Conservation (phyloP, 2,113 vertebrate species). For the Etheostoma cragini region DNA sequence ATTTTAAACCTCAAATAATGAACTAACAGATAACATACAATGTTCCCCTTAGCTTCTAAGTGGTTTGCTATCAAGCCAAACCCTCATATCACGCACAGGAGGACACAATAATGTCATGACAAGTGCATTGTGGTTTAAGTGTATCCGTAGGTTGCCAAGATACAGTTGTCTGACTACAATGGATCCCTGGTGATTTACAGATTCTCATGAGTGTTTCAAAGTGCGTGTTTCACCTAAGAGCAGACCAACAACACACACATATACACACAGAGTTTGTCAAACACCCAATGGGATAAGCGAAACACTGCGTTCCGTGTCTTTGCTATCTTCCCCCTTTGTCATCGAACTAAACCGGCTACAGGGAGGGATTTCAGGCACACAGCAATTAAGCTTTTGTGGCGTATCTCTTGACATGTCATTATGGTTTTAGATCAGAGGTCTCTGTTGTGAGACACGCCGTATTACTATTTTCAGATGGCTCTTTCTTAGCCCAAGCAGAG, state of each 20-base stretch:
- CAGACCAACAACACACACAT: not conserved
- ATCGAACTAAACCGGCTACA: not conserved
- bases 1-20: not conserved
- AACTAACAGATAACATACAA: not conserved
- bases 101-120: constrained; percentile 5
- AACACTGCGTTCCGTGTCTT: not conserved
- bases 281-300: constrained; percentile 5
- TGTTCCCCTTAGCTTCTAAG: not conserved
- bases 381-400: not conserved
- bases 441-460: not conserved
- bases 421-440: not conserved
- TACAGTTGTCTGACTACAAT: constrained; percentile 63
- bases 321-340: not conserved
- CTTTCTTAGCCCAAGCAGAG: constrained; percentile 8
- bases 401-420: not conserved
- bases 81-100: not conserved
- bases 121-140: constrained; percentile 8
- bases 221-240: constrained; percentile 44
- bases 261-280: constrained; percentile 10
- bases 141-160: constrained; percentile 66
- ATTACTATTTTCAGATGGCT: not conserved
- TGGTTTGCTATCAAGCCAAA: not conserved
- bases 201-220: constrained; percentile 40
- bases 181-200: constrained; percentile 30
- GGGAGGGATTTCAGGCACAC: not conserved